Evolutionary conservation across 2,888 invertebrate genomes (phyloP).

Genomic region (Platerodrilus igneus): DNA sequence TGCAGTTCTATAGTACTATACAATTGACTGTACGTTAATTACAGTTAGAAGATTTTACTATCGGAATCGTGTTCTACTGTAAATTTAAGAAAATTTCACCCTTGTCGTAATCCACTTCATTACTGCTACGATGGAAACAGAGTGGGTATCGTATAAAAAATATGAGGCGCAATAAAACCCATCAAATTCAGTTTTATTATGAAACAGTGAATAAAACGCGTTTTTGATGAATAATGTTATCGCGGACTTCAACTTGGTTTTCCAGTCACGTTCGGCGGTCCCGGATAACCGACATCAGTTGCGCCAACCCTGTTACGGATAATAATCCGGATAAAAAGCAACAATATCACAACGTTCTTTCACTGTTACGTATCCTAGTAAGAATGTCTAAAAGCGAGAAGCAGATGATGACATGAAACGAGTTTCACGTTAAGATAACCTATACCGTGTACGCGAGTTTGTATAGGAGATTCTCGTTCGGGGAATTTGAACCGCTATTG

Average conservation of each 20-base stretch:
- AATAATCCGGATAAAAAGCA: conserved; percentile 14
- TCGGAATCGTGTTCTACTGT: too few relatives aligned
- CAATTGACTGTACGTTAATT: too few relatives aligned
- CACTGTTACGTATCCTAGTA: conserved; percentile 8
- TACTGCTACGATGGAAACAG: conserved; percentile 20
- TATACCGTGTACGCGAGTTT: conserved; percentile 44
- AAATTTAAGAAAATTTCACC: too few relatives aligned
- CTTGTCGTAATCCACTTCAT: conserved; percentile 22
- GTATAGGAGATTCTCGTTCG: conserved; percentile 47
- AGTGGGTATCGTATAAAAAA: conserved; percentile 24
- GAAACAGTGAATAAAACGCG: conserved; percentile 47
- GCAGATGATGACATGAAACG: conserved; percentile 30
- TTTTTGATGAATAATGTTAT: conserved; percentile 49
- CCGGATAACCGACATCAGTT: conserved; percentile 47
- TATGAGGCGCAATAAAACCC: conserved; percentile 36
- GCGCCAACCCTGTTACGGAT: conserved; percentile 39
- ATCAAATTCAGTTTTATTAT: conserved; percentile 47
- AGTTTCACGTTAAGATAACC: conserved; percentile 37
- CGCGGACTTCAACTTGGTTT: conserved; percentile 38
- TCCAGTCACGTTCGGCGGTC: conserved; percentile 46
- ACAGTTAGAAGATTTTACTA: too few relatives aligned
- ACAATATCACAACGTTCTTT: conserved; percentile 12
- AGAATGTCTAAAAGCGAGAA: conserved; percentile 22
- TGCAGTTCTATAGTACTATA: too few relatives aligned
- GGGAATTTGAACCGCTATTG: conserved; percentile 47